Conservation (phyloP, 2,113 vertebrate species). For the Rynchops niger region DNA sequence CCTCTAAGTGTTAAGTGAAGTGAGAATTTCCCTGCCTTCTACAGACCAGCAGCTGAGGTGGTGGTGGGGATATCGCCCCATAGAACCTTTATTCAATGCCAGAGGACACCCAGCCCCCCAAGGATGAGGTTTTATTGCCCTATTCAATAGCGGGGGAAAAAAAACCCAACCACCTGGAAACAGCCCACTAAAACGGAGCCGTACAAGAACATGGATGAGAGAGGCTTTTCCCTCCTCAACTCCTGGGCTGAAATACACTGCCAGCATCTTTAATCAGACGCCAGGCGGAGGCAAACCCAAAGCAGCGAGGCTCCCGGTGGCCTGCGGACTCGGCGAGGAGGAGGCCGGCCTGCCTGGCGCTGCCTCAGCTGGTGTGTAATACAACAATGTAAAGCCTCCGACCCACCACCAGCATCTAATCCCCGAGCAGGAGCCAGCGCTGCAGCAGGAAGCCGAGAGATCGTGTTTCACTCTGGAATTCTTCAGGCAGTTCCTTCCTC, state of each 20-base stretch:
- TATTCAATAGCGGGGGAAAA: rapidly evolving
- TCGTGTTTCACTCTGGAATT: constrained; percentile 20
- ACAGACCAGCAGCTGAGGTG: not conserved
- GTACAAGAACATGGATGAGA: rapidly evolving
- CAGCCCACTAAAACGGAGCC: not conserved
- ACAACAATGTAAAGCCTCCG: not conserved
- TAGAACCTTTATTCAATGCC: not conserved
- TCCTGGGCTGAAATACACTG: not conserved
- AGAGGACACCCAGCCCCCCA: not conserved
- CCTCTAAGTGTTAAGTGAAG: not conserved
- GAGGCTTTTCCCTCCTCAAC: not conserved
- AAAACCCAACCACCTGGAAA: not conserved
- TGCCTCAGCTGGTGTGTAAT: not conserved
- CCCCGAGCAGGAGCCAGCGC: not conserved
- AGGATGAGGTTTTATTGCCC: not conserved
- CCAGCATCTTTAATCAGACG: not conserved
- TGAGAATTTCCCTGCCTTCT: not conserved
- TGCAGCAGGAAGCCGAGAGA: not conserved
- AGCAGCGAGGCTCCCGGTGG: not conserved
- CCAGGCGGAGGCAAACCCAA: not conserved
- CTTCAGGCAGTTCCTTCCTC: not conserved
- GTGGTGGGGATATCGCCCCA: too few relatives aligned
- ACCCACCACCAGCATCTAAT: not conserved
- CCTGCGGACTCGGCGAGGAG: not conserved
- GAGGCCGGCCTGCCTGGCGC: not conserved